Base-by-base conservation (phyloP, 2,113 vertebrate species). In the Apteryx owenii region DNA sequence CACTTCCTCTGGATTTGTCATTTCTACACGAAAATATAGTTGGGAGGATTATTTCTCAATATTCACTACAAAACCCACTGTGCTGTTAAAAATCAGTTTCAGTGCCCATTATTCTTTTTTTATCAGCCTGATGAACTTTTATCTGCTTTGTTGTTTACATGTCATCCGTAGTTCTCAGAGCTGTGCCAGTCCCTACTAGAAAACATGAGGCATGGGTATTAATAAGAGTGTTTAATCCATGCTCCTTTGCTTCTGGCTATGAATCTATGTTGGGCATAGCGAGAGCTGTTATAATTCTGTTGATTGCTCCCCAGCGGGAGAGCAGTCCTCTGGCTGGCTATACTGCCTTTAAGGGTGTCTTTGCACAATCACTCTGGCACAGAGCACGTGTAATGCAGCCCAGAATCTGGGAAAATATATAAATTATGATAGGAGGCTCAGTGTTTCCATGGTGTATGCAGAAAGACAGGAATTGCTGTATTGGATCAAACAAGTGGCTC, bases 371-470 rank as follows among this genome's bases (percentile, higher is more conserved):
- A 8, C 9, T 75, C 69, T 95, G 89, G 85, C 71, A 75, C n/a
- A 56, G 50, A 90, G 60, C 68, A 23, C 50, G 22, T 72, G 76
- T 73, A 69, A 56, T 2, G 1, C 36, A 79, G 84, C 50, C 79
- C 75, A 94, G 68, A 90, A 86, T 91, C 85, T 76, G 64, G 72
- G 75, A 87, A 87, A 95, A 86, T 61, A 44, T n/a, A 82, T 66
- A 85, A 84, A 72, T 88, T 94, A 76, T 88, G 65, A 53, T 95
- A 71, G 66, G 25, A 93, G 65, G 16, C 42, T 69, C 51, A 2
- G 12, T 89, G 87, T 96, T 95, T 97, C 95, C 82, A 62, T 76
- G 86, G 65, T 48, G 19, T 90, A 68, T 95, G 56, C 64, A 86
- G 65, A 90, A 94, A 94, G 76, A 64, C 28, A 64, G 76, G 53